These are phyloP conservation scores for Maccullochella peelii DNA, from an alignment of 2,113 vertebrate genomes.

Conservation along the genomic window DNA sequence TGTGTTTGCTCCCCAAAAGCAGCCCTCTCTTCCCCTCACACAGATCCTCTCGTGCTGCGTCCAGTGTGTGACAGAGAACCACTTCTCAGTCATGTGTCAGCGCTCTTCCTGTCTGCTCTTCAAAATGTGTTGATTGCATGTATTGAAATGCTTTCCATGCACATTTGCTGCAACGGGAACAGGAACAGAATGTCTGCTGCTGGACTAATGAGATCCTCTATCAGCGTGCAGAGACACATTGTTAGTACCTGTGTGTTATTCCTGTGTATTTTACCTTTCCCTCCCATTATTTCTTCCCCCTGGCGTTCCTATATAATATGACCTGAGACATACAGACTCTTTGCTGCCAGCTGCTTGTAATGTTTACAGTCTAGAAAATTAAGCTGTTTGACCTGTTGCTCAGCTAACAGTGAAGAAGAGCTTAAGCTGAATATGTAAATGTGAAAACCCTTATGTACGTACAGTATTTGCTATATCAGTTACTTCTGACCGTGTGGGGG, in stretches of 20 bases:
- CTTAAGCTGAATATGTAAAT: background rate
- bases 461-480: background rate
- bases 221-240: background rate
- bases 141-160: background rate
- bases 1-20: background rate
- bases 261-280: background rate
- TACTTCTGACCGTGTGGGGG: background rate
- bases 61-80: background rate
- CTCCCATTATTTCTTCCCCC: constrained; percentile 10
- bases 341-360: background rate
- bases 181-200: background rate
- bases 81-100: background rate
- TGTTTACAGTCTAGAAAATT: background rate
- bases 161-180: background rate
- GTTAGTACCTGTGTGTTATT: constrained; percentile 3
- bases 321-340: background rate
- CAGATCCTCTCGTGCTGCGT: background rate
- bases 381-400: background rate
- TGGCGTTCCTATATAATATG: background rate
- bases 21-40: background rate
- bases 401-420: background rate
- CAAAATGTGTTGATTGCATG: background rate
- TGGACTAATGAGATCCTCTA: constrained; percentile 30
- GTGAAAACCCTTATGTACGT: too few species aligned
- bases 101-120: background rate